phyloP scores from a whole-genome alignment of 2,888 invertebrate species.

The Ophraella communa region DNA sequence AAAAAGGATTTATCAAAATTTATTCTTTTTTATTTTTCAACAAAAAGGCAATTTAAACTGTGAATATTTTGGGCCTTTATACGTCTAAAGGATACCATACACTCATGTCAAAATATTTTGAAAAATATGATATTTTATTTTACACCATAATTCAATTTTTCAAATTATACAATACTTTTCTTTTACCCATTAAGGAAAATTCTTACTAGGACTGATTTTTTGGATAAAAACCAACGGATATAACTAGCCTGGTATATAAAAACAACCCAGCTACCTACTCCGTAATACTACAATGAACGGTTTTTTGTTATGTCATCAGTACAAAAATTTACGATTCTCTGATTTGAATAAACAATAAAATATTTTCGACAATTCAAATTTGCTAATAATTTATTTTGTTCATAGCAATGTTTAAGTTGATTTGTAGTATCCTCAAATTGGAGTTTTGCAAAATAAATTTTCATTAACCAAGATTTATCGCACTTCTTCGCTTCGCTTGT shows the following conservation, averaged over 20 bases:
- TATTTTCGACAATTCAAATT: constrained; percentile 34
- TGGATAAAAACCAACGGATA: no score
- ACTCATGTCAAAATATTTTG: no score
- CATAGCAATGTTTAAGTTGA: constrained; percentile 32
- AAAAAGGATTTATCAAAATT: no score
- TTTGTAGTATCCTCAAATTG: constrained; percentile 40
- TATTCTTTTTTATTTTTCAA: no score
- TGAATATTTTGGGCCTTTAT: no score
- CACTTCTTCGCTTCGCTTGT: constrained; percentile 38
- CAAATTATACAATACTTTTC: no score
- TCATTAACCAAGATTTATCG: constrained; percentile 47
- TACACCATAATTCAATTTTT: no score
- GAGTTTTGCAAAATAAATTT: constrained; percentile 48
- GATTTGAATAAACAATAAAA: constrained; percentile 36
- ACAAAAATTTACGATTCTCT: constrained; percentile 23
- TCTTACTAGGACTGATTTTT: no score
- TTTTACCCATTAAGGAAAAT: no score
- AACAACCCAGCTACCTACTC: constrained; percentile 5
- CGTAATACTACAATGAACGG: constrained; percentile 22
- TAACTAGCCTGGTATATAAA: not conserved
- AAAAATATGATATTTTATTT: no score
- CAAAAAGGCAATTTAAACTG: no score
- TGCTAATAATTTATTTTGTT: constrained; percentile 33
- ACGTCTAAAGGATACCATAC: no score
- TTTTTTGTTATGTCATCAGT: constrained; percentile 15